Base-by-base conservation (phyloP, 2,888 invertebrate species). In the Cheilosia vulpina region DNA sequence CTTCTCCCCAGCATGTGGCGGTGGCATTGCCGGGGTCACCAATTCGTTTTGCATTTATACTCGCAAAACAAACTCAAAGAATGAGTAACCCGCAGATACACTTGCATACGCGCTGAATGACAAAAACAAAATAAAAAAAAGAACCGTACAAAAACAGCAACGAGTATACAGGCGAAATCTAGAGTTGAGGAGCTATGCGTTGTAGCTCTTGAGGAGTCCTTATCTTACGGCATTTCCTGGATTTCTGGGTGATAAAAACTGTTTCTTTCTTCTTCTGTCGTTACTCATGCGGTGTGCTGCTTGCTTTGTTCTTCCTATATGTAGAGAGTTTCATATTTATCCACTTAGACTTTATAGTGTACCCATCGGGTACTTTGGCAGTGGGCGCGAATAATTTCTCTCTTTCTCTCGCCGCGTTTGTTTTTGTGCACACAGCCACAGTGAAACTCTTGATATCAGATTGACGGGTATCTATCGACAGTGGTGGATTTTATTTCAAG, bases 201-300 rank as follows among this genome's bases (percentile, higher is more conserved):
- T 87, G 87, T 88, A 87, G 87, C 81, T 88, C 75, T 79, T 58
- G 52, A 65, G 58, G 78, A 82, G 65, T 80, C 77, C 87, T 88
- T 88, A 88, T 88, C 88, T 85, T 43, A 63, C 87, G 88, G 87
- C 87, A 87, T 88, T 88, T 88, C 88, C 88, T 88, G 88, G 88
- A 88, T 88, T 88, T 87, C 45, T 83, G 87, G 87, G 71, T 87
- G 88, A 88, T 88, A 79, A 79, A 63, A 71, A 66, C 15, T 60
- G 60, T 43, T 41, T 60, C n/a, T 53, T 34, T 63, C 66, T 57
- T 41, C 17, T 53, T 41, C 4, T 50, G 3, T 4, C 27, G 31
- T 53, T 50, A 4, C 13, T 19, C 24, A n/a, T 21, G n/a, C 11
- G 52, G 15, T 21, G 27, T 47, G 60, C 21, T 68, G 38, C 57